Evolutionary conservation across 2,113 vertebrate genomes (phyloP).

Genomic region (Lepus timidus): DNA sequence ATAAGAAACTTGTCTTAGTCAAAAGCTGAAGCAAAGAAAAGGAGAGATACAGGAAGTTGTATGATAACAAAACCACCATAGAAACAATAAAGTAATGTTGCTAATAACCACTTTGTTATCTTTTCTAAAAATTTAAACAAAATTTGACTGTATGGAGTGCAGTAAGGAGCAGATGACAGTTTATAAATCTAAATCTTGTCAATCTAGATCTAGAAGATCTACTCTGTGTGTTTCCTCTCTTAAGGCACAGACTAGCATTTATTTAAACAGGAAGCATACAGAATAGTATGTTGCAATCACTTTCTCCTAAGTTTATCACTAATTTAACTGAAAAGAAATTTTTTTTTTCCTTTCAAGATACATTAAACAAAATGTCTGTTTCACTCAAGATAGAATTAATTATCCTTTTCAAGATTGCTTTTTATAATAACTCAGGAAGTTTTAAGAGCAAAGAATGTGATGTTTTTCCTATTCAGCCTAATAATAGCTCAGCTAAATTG

Average conservation of each 20-base stretch:
- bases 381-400: slow-evolving; percentile 5
- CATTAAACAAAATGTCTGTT: slow-evolving; percentile 30
- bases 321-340: not conserved
- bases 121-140: slow-evolving; percentile 29
- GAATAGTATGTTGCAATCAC: not conserved
- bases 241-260: not conserved
- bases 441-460: not conserved
- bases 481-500: not conserved
- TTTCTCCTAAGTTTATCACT: slow-evolving; percentile 16
- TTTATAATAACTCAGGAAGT: slow-evolving; percentile 39
- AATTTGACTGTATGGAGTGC: not conserved
- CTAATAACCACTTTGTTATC: not conserved
- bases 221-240: not conserved
- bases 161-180: not conserved
- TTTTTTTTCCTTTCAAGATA: not conserved
- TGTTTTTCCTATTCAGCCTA: not conserved
- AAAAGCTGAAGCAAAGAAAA: not conserved
- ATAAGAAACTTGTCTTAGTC: not conserved
- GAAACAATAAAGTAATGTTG: slow-evolving; percentile 37
- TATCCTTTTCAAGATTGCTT: slow-evolving; percentile 25
- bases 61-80: not conserved
- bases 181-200: not conserved
- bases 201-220: not conserved
- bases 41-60: not conserved
- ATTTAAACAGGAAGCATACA: slow-evolving; percentile 13